Conservation (phyloP, 1,140 invertebrate species). For the Papilio dardanus region DNA sequence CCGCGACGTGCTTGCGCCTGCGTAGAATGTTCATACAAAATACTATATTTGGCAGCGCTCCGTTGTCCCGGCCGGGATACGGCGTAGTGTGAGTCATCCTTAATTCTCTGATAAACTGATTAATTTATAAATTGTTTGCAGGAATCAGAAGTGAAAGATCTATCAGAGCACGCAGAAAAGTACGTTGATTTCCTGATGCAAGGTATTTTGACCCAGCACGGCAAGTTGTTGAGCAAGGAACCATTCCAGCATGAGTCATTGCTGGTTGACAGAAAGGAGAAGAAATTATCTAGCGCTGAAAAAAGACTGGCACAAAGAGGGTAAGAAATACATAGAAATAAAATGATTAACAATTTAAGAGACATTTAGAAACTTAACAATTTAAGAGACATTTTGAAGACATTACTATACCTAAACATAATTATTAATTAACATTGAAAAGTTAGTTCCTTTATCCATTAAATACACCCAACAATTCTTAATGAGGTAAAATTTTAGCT, state of each 20-base stretch:
- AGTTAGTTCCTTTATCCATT: too few relatives aligned
- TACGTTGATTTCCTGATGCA: constrained; percentile 93
- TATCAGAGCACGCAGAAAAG: constrained; percentile 86
- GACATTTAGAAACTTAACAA: too few relatives aligned
- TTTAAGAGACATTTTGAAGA: too few relatives aligned
- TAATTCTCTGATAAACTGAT: not conserved
- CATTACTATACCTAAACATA: too few relatives aligned
- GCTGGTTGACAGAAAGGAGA: constrained; percentile 97
- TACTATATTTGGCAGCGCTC: too few relatives aligned
- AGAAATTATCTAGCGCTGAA: constrained; percentile 96
- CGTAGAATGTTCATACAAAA: too few relatives aligned
- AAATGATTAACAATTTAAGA: not conserved
- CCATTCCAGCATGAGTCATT: constrained; percentile 99
- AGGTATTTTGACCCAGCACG: constrained; percentile 86
- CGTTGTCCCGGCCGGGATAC: too few relatives aligned
- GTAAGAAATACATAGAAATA: constrained; percentile 46
- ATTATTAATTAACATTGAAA: too few relatives aligned
- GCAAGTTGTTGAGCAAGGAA: constrained; percentile 90
- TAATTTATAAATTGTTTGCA: constrained; percentile 41
- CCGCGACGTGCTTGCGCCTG: too few relatives aligned
- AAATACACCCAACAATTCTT: too few relatives aligned
- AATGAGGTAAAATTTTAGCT: too few relatives aligned
- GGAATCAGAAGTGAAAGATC: constrained; percentile 89
- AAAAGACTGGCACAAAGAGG: constrained; percentile 96
- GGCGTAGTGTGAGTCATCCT: too few relatives aligned